phyloP scores from a whole-genome alignment of 2,113 vertebrate genomes.

The Tachysurus vachellii region DNA sequence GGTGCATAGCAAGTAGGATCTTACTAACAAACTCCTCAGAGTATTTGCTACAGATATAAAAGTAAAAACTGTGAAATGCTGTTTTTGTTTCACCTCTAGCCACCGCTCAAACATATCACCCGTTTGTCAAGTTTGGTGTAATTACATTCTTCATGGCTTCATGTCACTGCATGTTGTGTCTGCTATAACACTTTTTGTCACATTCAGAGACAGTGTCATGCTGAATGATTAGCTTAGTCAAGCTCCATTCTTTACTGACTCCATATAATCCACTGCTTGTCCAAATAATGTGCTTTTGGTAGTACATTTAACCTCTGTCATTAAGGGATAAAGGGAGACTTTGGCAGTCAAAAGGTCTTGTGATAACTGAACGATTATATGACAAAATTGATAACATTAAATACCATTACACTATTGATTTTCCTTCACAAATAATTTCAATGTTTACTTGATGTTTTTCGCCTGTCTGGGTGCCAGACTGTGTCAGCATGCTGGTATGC shows the following conservation, averaged over 20 bases:
- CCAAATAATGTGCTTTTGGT: constrained; percentile 13
- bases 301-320: not conserved
- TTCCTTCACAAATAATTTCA: constrained; percentile 2
- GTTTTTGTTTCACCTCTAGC: not conserved
- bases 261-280: constrained; percentile 3
- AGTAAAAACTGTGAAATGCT: not conserved
- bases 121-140: not conserved
- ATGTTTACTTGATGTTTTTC: not conserved
- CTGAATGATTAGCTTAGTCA: not conserved
- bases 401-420: not conserved
- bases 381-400: not conserved
- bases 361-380: not conserved
- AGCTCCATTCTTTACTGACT: not conserved
- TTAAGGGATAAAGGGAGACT: not conserved
- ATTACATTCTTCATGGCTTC: not conserved
- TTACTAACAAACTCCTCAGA: not conserved
- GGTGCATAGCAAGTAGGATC: constrained; percentile 9
- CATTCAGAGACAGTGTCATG: not conserved
- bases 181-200: not conserved
- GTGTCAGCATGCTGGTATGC: not conserved
- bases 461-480: not conserved
- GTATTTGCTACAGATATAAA: not conserved
- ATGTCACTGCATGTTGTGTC: not conserved
- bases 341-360: not conserved
- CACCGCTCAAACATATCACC: not conserved